Evolutionary conservation across 2,113 vertebrate species (phyloP), one percentile per base, ranked within the genome.

Genomic region (Bagarius yarrelli): DNA sequence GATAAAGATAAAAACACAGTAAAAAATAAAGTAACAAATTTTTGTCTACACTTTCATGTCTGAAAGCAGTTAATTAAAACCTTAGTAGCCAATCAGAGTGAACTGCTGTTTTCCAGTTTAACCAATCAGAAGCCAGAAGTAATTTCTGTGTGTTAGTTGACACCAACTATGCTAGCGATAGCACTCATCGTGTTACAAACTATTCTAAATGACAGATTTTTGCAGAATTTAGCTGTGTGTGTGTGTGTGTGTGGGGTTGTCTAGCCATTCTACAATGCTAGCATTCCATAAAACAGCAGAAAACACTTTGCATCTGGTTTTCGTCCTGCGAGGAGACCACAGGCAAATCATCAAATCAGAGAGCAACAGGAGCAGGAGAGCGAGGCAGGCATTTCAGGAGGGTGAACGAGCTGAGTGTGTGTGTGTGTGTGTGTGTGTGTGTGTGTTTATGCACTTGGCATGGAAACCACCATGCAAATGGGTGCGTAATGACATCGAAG

Each of bases 401-500:
- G 44, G 56, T 5, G 23, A 53, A 56, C 2, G 1, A 47, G 40
- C 34, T 63, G 75, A 15, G 15, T 36, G 64, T 71, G 52, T n/a
- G 34, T 36, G 50, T 50, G 59, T 50, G 59, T 56, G 50, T 15
- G 32, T 27, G 25, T 47, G 25, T 64, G 44, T 12, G 57, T 30
- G 61, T 34, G 25, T 6, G 12, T 50, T 27, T 6, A 71, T 59
- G 21, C 14, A 63, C 63, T 67, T 80, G 78, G 67, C 52, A 80
- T 57, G 81, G 87, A 88, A 87, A 80, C 30, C 73, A 75, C 79
- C 83, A 84, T 85, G 83, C 53, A 87, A 87, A 90, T 83, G 75
- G 67, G 77, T 81, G 77, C 56, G 34, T 50, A 36, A 75, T 85
- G 81, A 83, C 32, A 77, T 21, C 18, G 79, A 84, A 83, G 83